Base-by-base conservation (phyloP, 2,113 vertebrate genomes). In the Nothocercus nigrocapillus region DNA sequence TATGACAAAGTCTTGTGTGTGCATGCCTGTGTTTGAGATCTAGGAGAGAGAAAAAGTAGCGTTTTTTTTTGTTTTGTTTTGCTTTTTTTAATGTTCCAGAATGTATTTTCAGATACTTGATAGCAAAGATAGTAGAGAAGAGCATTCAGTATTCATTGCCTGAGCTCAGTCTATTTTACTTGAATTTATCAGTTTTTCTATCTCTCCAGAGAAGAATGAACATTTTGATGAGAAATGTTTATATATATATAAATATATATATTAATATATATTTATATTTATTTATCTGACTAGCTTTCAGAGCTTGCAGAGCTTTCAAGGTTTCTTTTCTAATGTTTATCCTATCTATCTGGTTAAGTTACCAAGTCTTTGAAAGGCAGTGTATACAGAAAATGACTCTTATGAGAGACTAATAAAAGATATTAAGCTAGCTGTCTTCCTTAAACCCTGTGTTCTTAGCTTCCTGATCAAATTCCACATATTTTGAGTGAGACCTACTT, bases 341-440 rank as follows among this genome's bases (percentile, higher is more conserved):
- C 27, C n/a, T n/a, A n/a, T n/a, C 93, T 73, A 89, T 80, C 91
- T 79, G 82, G 47, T 88, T 94, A 95, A 90, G 61, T 40, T 88
- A 47, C 45, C 54, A 94, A 79, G 61, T 21, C 74, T 94, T 78
- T 73, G 8, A 53, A 80, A 89, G 51, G 42, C 45, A 91, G 27
- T 11, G 1, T 45, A 58, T 88, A 63, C 3, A 85, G 47, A 90
- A 53, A 68, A 59, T 90, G 49, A 53, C n/a, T 89, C 49, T 79
- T 84, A 83, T 54, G 30, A 75, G 66, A 72, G 36, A 69, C 47
- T 86, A 88, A 75, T 34, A 69, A 84, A 88, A 93, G 25, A 80
- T 45, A 62, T 64, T n/a, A 91, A 69, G 13, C 32, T 49, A 21
- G 2, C 84, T 95, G 25, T 74, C 62, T 88, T 89, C 69, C 53